Percentiles rank a stretch among this genome's conserved stretches.
Evolutionary conservation across 2,797 vertebrate genomes (phyloP).

Genomic region (Falco cherrug): DNA sequence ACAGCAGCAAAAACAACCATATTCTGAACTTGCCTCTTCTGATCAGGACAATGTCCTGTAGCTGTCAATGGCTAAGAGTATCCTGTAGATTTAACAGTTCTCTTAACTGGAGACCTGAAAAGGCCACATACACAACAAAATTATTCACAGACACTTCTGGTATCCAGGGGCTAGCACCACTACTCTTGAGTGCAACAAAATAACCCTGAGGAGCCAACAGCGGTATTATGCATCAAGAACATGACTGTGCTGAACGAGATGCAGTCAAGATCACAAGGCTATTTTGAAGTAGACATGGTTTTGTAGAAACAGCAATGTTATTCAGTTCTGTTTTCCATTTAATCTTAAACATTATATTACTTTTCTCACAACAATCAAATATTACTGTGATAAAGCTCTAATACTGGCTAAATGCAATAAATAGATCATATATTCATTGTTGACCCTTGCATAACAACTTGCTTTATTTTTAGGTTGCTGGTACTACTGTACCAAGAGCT

Average conservation of each 20-base stretch:
- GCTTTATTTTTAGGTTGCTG: background rate
- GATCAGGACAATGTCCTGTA: background rate
- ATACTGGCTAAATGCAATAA: background rate
- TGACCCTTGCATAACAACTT: background rate
- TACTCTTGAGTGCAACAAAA: background rate
- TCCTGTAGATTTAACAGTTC: background rate
- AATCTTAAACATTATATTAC: background rate
- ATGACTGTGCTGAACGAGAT: background rate
- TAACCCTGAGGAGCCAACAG: background rate
- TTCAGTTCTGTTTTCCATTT: background rate
- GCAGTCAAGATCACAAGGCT: background rate
- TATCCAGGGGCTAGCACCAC: accelerated
- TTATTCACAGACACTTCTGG: background rate
- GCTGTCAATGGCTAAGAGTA: background rate
- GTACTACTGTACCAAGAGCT: background rate
- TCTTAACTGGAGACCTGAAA: background rate
- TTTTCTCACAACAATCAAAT: background rate
- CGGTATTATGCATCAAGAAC: background rate
- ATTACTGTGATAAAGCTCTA: background rate
- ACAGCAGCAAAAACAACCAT: background rate
- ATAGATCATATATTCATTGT: background rate
- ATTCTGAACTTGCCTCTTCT: background rate
- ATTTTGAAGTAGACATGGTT: background rate
- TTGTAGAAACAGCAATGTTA: background rate
- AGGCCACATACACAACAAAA: background rate